phyloP scores from a whole-genome alignment of 2,888 invertebrate genomes.

The Nomada fabriciana region DNA sequence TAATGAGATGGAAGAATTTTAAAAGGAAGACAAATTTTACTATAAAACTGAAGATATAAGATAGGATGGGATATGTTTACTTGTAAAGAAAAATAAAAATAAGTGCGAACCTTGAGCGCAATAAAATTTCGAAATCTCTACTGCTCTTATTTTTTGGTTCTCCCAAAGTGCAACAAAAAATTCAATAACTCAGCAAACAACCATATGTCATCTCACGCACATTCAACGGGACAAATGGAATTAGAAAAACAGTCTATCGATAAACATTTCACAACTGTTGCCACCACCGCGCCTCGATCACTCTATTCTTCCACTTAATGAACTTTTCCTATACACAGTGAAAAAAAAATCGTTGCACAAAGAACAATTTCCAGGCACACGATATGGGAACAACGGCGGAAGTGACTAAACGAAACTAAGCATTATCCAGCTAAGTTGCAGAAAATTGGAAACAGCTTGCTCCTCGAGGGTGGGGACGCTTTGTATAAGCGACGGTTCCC shows the following conservation, averaged over 20 bases:
- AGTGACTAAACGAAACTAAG: conserved; percentile 56
- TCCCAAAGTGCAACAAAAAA: neutral
- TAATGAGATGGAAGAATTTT: conserved; percentile 7
- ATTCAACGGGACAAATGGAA: neutral
- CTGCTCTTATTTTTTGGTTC: neutral
- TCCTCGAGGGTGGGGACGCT: conserved; percentile 7
- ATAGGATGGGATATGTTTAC: too few species aligned
- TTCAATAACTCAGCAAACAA: neutral
- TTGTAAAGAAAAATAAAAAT: too few species aligned
- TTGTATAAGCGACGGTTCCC: conserved; percentile 27
- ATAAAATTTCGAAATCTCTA: neutral
- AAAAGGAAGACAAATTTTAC: neutral
- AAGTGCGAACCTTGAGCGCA: too few species aligned
- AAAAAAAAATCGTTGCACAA: conserved; percentile 8
- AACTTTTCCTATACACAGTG: neutral
- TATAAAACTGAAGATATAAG: neutral
- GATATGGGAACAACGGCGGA: conserved; percentile 39
- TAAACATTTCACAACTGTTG: neutral
- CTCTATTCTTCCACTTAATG: neutral
- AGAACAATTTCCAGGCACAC: neutral
- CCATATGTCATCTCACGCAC: too few species aligned
- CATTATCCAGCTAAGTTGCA: conserved; percentile 57
- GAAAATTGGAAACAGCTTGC: conserved; percentile 59
- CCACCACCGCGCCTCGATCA: too few species aligned
- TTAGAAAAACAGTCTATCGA: neutral